These are phyloP conservation scores for Dasysyrphus albostriatus DNA, from an alignment of 2,888 invertebrate genomes.

Conservation along the genomic window DNA sequence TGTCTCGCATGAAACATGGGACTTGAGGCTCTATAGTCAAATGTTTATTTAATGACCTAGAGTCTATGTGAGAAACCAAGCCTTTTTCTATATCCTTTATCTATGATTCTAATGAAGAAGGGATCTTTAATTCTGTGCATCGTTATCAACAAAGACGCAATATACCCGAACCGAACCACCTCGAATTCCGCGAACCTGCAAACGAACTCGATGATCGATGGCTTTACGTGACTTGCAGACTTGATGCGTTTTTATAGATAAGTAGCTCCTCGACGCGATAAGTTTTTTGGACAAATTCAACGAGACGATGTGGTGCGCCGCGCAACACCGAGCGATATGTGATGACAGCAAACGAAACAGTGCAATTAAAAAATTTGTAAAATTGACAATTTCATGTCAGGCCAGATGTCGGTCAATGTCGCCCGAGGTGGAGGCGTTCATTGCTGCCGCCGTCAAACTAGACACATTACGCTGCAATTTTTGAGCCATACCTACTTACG, in stretches of 20 bases:
- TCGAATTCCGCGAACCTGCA: slow-evolving; percentile 62
- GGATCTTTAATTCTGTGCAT: neutral
- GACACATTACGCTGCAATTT: slow-evolving; percentile 62
- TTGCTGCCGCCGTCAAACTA: slow-evolving; percentile 25
- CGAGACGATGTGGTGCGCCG: slow-evolving; percentile 21
- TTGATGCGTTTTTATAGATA: slow-evolving; percentile 43
- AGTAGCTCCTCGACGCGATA: slow-evolving; percentile 37
- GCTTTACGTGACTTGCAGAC: slow-evolving; percentile 63
- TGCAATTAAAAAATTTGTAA: slow-evolving; percentile 74
- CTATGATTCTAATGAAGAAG: slow-evolving; percentile 6
- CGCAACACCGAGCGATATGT: neutral
- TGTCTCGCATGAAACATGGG: neutral
- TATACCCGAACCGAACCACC: slow-evolving; percentile 1
- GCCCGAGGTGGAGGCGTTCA: slow-evolving; percentile 40
- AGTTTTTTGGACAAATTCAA: slow-evolving; percentile 50
- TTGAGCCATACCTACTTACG: slow-evolving; percentile 64
- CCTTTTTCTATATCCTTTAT: slow-evolving; percentile 17
- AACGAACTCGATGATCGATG: slow-evolving; percentile 58
- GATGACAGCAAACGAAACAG: slow-evolving; percentile 29
- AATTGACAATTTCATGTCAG: slow-evolving; percentile 73
- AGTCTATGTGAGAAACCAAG: slow-evolving; percentile 14
- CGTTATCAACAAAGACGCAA: slow-evolving; percentile 3
- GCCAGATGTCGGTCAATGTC: slow-evolving; percentile 75
- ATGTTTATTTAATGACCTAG: slow-evolving; percentile 18
- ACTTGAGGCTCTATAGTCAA: neutral